A percentile compares a stretch with the other conserved stretches of the same genome.
phyloP scores from a whole-genome alignment of 1,140 invertebrate species.

The Trichonephila clavipes region DNA sequence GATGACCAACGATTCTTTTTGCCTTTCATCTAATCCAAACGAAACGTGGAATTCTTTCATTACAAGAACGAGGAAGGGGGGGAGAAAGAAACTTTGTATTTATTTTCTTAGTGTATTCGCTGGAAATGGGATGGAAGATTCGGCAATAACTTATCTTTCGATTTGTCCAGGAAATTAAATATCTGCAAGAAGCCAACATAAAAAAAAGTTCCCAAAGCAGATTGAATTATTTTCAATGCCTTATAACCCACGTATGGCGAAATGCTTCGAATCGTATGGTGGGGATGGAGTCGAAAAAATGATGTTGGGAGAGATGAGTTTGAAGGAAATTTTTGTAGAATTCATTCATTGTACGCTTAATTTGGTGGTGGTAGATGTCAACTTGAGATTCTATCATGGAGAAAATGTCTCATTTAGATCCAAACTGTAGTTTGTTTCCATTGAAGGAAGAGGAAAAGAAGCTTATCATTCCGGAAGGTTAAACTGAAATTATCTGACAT shows the following conservation, averaged over 20 bases:
- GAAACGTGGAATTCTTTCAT: not conserved
- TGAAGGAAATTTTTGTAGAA: not conserved
- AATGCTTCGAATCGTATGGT: not conserved
- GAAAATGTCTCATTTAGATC: no score
- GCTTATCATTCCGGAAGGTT: no score
- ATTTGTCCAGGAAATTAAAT: not conserved
- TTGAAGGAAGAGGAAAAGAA: no score
- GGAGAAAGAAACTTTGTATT: not conserved
- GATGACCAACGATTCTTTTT: not conserved
- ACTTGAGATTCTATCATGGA: no score
- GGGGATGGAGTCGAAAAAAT: not conserved
- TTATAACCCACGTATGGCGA: not conserved
- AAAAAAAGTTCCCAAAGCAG: not conserved
- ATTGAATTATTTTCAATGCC: not conserved
- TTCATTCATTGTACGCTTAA: no score
- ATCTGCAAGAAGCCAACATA: not conserved
- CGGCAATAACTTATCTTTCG: not conserved
- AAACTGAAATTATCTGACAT: no score
- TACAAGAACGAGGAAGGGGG: not conserved
- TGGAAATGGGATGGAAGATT: not conserved
- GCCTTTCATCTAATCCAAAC: not conserved
- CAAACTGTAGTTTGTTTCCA: no score
- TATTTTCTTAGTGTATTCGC: conserved; percentile 7
- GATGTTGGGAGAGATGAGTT: not conserved
- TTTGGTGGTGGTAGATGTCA: no score